A percentile compares a stretch with the other conserved stretches of the same genome.
phyloP scores from a whole-genome alignment of 2,888 invertebrate genomes.

The Coronaproctus castanopsis region DNA sequence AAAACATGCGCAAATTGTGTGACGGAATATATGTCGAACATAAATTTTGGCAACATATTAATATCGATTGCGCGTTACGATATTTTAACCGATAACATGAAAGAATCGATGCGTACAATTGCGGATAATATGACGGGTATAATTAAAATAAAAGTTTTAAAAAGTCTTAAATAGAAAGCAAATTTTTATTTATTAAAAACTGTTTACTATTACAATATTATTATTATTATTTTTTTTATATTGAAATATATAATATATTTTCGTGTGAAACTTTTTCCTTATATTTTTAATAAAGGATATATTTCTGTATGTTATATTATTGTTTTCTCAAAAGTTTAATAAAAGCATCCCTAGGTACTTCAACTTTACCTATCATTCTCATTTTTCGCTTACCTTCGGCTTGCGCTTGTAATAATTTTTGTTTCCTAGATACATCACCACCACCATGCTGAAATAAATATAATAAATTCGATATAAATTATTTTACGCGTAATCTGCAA shows the following conservation, averaged over 20 bases:
- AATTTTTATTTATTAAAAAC: too few relatives aligned
- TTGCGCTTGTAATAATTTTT: conserved; percentile 74
- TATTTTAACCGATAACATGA: neutral
- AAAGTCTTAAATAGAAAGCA: too few relatives aligned
- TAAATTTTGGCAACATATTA: neutral
- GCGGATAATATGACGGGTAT: neutral
- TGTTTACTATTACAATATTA: too few relatives aligned
- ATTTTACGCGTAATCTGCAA: neutral
- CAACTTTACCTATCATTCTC: conserved; percentile 75
- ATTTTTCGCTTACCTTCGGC: conserved; percentile 85
- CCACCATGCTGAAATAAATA: conserved; percentile 58
- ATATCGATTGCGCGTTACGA: neutral
- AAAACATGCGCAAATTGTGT: neutral
- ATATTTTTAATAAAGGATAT: too few relatives aligned
- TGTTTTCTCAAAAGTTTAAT: conserved; percentile 64
- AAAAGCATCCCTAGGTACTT: conserved; percentile 80
- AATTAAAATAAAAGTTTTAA: neutral
- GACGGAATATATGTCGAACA: neutral
- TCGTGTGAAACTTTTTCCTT: too few relatives aligned
- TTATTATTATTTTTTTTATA: too few relatives aligned
- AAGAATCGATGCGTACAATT: neutral
- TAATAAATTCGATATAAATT: too few relatives aligned
- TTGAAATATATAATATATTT: too few relatives aligned
- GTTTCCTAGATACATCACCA: conserved; percentile 71
- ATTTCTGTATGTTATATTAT: too few relatives aligned